Conservation (phyloP, 2,888 invertebrate species). For the Hipparchia sbordonii region DNA sequence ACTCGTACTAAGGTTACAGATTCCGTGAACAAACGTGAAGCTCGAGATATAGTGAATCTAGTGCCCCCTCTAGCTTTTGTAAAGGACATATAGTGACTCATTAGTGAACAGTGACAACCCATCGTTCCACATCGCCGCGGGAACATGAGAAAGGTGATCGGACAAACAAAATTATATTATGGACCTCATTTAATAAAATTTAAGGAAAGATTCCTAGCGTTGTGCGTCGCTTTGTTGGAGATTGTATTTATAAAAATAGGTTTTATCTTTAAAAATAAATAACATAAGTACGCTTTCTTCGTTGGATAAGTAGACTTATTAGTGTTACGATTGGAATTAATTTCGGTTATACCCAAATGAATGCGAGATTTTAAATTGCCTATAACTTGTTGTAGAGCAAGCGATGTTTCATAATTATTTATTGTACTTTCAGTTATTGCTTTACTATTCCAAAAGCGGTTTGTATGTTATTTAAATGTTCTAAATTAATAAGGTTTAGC, state of each 20-base stretch:
- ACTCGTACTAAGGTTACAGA: neutral
- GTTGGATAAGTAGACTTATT: conserved; percentile 69
- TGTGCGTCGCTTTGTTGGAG: conserved; percentile 75
- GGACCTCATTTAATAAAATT: conserved; percentile 57
- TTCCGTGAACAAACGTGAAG: conserved; percentile 41
- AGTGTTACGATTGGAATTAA: conserved; percentile 54
- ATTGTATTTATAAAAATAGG: conserved; percentile 59
- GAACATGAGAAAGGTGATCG: conserved; percentile 79
- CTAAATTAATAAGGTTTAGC: conserved; percentile 27
- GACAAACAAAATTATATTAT: conserved; percentile 63
- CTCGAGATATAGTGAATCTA: conserved; percentile 45
- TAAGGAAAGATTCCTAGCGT: conserved; percentile 64
- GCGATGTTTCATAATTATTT: conserved; percentile 29
- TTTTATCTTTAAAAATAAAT: conserved; percentile 42
- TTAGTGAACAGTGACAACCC: conserved; percentile 37
- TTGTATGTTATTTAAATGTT: conserved; percentile 25
- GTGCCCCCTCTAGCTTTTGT: conserved; percentile 49
- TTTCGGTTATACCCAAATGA: conserved; percentile 44
- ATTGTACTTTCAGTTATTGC: conserved; percentile 29
- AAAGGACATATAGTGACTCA: conserved; percentile 33
- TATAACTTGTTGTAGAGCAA: conserved; percentile 17
- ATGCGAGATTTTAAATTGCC: conserved; percentile 45
- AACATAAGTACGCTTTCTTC: conserved; percentile 70
- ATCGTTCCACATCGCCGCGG: conserved; percentile 48
- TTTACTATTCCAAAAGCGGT: conserved; percentile 24